Evolutionary conservation across 2,113 vertebrate species (phyloP), one percentile per base, ranked within the genome.

Genomic region (Lynx canadensis): DNA sequence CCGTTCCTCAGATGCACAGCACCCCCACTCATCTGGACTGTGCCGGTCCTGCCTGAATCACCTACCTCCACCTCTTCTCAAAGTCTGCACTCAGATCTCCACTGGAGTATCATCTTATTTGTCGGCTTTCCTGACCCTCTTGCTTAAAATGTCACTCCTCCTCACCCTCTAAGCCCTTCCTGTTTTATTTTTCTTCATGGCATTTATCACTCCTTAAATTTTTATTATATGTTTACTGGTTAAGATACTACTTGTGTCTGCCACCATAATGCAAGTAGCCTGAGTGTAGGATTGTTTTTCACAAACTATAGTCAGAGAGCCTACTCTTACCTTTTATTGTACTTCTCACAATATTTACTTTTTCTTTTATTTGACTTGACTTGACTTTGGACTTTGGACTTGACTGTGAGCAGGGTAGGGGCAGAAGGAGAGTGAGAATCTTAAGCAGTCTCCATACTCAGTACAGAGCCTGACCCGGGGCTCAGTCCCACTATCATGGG

Each of bases 31-130:
- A 7, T 25, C 13, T 5, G 5, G 36, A 25, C 16, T 21, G 4
- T 0, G 0, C 27, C 7, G 10, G 60, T 13, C 45, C 74, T 63
- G 18, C 86, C 21, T 1, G 36, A 45, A 4, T 52, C 18, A 4
- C 18, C 12, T n/a, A 0, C 79, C n/a, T 57, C 45, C 55, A 19
- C 15, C 48, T 31, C 31, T 57, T 33, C 55, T 52, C 50, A 21
- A 3, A 14, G 12, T 31, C 79, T 65, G 18, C 50, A 7, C 74
- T 66, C 3, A 10, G 36, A 4, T 48, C 11, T 91, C 81, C 87
- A 76, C 76, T 80, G 4, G 1, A 29, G 36, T 27, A 4, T 52
- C 82, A 21, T 13, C 21, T 21, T 19, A 36, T 63, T 38, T 92
- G 18, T 60, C 33, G 4, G n/a, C 36, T 74, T 71, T 90, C n/a